A percentile compares a stretch with the other conserved stretches of the same genome.
These are phyloP conservation scores for rabbit (Oryctolagus cuniculus) DNA, from an alignment of 2,113 vertebrate species.

Conservation along the genomic window DNA sequence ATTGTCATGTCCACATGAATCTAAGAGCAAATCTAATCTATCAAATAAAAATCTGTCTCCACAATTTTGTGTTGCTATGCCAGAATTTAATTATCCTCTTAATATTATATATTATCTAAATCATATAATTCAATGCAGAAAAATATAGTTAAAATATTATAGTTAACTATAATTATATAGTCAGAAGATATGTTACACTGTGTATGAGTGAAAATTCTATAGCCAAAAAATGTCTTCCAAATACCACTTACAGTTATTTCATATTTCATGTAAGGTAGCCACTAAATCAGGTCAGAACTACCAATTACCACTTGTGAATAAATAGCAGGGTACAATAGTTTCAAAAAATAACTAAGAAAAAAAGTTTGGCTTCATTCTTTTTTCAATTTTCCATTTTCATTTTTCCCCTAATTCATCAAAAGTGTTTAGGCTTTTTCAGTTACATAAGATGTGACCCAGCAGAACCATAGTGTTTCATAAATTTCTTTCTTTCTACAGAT, in stretches of 20 bases:
- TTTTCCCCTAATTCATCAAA: slow-evolving; percentile 49
- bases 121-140: neutral
- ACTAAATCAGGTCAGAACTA: slow-evolving; percentile 50
- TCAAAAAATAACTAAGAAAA: slow-evolving; percentile 51
- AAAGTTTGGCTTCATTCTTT: neutral
- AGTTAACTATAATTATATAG: neutral
- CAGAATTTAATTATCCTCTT: slow-evolving; percentile 4
- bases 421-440: slow-evolving; percentile 45
- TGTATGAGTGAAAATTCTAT: neutral
- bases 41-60: neutral
- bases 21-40: neutral
- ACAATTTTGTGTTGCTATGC: neutral
- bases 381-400: slow-evolving; percentile 46
- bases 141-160: slow-evolving; percentile 17
- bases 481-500: slow-evolving; percentile 88
- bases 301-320: slow-evolving; percentile 16
- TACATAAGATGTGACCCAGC: slow-evolving; percentile 39
- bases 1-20: neutral
- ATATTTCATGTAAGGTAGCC: slow-evolving; percentile 50
- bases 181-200: slow-evolving; percentile 6
- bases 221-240: neutral
- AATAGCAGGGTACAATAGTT: slow-evolving; percentile 35
- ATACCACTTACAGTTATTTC: slow-evolving; percentile 26
- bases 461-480: slow-evolving; percentile 36
- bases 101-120: slow-evolving; percentile 13